Percentiles rank a stretch among this genome's conserved stretches.
Evolutionary conservation across 2,113 vertebrate species (phyloP).

Genomic region (Dascyllus trimaculatus): DNA sequence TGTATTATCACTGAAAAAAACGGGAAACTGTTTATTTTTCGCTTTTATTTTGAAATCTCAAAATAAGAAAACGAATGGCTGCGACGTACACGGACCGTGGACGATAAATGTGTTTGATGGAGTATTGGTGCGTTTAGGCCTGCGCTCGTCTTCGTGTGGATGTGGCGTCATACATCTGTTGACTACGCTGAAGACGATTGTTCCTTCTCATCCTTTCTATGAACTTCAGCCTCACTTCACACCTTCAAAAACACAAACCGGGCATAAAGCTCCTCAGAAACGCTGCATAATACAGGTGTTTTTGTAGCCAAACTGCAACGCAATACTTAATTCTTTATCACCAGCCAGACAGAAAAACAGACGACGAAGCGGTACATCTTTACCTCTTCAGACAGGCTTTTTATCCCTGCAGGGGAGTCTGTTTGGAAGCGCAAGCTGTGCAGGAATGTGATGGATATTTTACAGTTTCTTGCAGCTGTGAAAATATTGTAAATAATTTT

Average conservation of each 20-base stretch:
- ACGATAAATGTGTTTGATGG: too few relatives aligned
- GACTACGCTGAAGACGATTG: background rate
- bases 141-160: too few relatives aligned
- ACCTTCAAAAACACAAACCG: background rate
- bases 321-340: background rate
- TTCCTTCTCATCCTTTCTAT: background rate
- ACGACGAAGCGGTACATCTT: constrained; percentile 2
- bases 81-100: too few relatives aligned
- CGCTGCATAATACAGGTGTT: background rate
- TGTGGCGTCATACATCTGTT: background rate
- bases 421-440: too few relatives aligned
- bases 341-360: background rate
- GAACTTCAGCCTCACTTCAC: background rate
- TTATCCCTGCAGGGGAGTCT: background rate
- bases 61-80: too few relatives aligned
- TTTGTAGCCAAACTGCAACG: background rate
- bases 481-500: constrained; percentile 7
- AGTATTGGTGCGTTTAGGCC: too few relatives aligned
- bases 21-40: too few relatives aligned
- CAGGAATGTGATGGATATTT: background rate
- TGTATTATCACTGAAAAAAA: too few relatives aligned
- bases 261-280: background rate
- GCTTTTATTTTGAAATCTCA: too few relatives aligned
- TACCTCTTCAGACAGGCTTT: background rate
- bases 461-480: background rate